Conservation (phyloP, 1,140 invertebrate species). For the Acromyrmex echinatior region DNA sequence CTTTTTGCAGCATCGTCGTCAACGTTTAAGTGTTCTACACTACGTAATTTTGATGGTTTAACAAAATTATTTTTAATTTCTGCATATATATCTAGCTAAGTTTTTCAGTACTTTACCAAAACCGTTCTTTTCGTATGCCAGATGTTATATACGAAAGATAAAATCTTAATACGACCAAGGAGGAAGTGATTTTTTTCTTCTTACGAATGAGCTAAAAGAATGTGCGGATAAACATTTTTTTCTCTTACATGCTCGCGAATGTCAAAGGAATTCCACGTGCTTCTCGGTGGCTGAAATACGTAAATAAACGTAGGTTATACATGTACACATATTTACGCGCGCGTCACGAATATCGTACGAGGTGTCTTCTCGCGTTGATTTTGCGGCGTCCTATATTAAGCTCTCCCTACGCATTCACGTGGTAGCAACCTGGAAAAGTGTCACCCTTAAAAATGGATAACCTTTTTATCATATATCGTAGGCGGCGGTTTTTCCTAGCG, state of each 20-base stretch:
- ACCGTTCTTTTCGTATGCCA: no score
- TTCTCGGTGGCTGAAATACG: neutral
- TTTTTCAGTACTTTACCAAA: no score
- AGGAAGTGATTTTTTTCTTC: neutral
- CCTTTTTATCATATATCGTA: neutral
- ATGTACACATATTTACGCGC: neutral
- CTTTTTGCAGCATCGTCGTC: no score
- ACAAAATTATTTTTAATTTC: no score
- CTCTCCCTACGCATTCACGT: neutral
- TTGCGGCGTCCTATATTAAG: constrained; percentile 30
- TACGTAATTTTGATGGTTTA: no score
- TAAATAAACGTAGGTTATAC: neutral
- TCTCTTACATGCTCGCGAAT: neutral
- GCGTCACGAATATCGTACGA: constrained; percentile 17
- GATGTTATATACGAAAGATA: neutral
- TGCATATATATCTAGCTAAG: no score
- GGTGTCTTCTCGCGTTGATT: neutral
- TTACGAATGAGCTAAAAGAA: neutral
- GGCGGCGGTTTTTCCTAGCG: constrained; percentile 25
- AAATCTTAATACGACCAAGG: no score
- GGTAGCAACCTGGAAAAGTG: constrained; percentile 11
- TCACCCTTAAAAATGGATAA: constrained; percentile 31
- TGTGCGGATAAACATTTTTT: neutral
- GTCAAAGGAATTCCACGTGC: neutral
- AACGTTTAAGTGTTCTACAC: no score